Percentiles rank a stretch among this genome's conserved stretches.
Evolutionary conservation across 2,888 invertebrate genomes (phyloP).

Genomic region (Drosophila nr. perissopoda): DNA sequence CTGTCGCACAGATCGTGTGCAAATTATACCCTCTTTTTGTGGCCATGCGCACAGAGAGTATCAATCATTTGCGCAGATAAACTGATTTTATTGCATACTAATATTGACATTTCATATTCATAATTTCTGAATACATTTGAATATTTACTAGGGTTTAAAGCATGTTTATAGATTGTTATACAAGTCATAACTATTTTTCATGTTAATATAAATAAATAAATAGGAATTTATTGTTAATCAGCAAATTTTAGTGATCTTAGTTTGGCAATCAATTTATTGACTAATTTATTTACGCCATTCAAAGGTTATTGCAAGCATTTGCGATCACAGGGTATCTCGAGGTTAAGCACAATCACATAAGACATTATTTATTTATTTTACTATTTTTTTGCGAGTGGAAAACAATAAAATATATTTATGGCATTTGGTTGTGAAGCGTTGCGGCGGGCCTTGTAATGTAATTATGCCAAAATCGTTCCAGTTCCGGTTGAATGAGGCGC

Average conservation of each 20-base stretch:
- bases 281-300: neutral
- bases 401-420: constrained; percentile 55
- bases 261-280: no score
- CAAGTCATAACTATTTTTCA: neutral
- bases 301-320: neutral
- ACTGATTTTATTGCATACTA: neutral
- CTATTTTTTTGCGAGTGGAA: constrained; percentile 34
- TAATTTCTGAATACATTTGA: neutral
- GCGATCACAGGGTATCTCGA: constrained; percentile 13
- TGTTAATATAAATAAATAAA: no score
- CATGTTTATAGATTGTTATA: neutral
- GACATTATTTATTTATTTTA: constrained; percentile 3
- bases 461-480: constrained; percentile 61
- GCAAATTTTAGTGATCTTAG: no score
- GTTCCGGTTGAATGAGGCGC: constrained; percentile 63
- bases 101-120: neutral
- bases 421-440: constrained; percentile 32
- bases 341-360: neutral
- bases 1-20: constrained; percentile 32
- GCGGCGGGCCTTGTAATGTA: constrained; percentile 27
- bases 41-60: constrained; percentile 16
- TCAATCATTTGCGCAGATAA: neutral
- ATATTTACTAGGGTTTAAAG: neutral
- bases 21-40: constrained; percentile 3
- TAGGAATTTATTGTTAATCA: no score